These are phyloP conservation scores for Mionectes olivaceus DNA, from an alignment of 2,797 vertebrate genomes.

Conservation along the genomic window DNA sequence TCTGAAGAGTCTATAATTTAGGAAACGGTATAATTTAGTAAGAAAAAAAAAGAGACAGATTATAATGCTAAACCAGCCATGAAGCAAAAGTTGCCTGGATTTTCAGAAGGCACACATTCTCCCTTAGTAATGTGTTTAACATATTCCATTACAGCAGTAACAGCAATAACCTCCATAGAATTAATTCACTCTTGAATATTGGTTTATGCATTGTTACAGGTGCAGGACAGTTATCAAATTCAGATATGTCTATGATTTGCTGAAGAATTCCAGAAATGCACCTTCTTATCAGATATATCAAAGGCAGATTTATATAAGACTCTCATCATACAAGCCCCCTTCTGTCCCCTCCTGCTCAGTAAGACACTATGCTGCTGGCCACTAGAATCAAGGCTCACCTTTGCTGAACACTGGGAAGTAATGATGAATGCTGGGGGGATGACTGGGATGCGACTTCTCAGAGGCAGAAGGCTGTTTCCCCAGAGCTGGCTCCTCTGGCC, in stretches of 20 bases:
- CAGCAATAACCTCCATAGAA: background rate
- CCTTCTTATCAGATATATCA: background rate
- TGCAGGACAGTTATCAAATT: background rate
- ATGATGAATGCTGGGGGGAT: background rate
- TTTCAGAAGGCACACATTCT: background rate
- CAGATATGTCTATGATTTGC: background rate
- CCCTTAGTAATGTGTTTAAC: background rate
- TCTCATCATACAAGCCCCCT: background rate
- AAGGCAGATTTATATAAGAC: background rate
- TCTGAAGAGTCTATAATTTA: constrained; percentile 18
- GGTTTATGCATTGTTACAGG: background rate
- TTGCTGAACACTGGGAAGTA: background rate
- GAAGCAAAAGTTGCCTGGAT: background rate
- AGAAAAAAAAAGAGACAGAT: background rate
- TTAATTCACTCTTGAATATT: background rate
- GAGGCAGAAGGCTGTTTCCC: background rate
- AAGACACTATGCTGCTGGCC: background rate
- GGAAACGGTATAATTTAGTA: background rate
- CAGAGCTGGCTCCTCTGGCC: background rate
- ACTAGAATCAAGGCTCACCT: background rate
- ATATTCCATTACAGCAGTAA: background rate
- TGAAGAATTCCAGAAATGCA: background rate
- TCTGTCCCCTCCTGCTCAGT: background rate
- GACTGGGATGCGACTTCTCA: background rate
- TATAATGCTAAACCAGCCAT: background rate